phyloP scores from a whole-genome alignment of 2,888 invertebrate genomes.

The Priocnemis perturbator region DNA sequence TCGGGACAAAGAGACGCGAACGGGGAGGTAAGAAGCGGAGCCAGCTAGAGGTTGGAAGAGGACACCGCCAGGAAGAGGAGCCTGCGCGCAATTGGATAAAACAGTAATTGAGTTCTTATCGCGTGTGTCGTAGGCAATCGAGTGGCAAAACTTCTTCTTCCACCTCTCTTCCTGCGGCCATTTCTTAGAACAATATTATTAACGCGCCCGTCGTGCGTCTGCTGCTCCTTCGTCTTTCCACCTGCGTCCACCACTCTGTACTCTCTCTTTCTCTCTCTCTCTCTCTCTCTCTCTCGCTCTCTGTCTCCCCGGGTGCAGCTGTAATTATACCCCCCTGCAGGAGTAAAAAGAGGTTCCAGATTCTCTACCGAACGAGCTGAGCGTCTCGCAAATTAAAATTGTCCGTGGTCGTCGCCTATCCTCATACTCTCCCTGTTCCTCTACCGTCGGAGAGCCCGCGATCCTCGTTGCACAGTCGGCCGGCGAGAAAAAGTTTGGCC shows the following conservation, averaged over 20 bases:
- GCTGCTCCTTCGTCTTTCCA: constrained; percentile 3
- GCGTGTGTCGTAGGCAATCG: constrained; percentile 55
- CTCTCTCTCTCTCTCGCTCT: not conserved
- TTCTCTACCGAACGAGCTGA: constrained; percentile 35
- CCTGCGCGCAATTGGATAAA: constrained; percentile 54
- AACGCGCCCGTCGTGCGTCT: constrained; percentile 47
- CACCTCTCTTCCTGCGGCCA: constrained; percentile 53
- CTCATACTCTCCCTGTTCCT: too few relatives aligned
- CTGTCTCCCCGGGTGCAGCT: constrained; percentile 14
- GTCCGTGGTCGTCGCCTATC: not conserved
- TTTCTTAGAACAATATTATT: constrained; percentile 58
- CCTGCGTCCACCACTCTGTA: constrained; percentile 21
- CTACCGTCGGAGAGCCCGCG: too few relatives aligned
- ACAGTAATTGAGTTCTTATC: constrained; percentile 67
- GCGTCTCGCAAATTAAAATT: constrained; percentile 32
- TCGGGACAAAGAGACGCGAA: not conserved
- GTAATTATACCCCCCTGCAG: constrained; percentile 43
- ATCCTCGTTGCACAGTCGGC: too few relatives aligned
- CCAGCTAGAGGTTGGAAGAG: constrained; percentile 18
- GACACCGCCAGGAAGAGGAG: constrained; percentile 34
- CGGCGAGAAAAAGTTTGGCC: too few relatives aligned
- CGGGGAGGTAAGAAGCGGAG: constrained; percentile 24
- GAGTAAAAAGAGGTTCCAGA: constrained; percentile 43
- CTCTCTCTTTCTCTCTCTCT: not conserved
- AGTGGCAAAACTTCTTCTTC: constrained; percentile 66